Evolutionary conservation across 2,113 vertebrate species (phyloP).

Genomic region (Pteropus alecto): DNA sequence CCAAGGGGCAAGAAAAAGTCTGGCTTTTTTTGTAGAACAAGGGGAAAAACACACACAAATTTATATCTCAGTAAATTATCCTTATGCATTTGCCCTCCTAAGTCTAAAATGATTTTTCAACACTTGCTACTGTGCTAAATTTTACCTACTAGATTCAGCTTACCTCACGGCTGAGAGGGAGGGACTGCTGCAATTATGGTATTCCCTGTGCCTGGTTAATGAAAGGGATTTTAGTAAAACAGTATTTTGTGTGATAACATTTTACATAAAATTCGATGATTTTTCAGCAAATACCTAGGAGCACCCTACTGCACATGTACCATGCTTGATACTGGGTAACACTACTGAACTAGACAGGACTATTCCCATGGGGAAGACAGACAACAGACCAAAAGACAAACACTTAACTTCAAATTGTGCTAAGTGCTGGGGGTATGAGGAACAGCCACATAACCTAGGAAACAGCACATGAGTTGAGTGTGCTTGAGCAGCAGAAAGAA

Average conservation of each 20-base stretch:
- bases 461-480: background rate
- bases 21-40: background rate
- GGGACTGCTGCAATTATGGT: background rate
- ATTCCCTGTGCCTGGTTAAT: background rate
- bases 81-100: background rate
- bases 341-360: background rate
- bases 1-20: background rate
- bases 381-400: background rate
- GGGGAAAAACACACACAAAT: background rate
- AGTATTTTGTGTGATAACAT: background rate
- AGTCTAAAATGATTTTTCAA: background rate
- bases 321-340: background rate
- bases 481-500: background rate
- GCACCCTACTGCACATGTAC: background rate
- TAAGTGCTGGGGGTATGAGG: too few relatives aligned
- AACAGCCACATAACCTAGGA: background rate
- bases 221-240: background rate
- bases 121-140: background rate
- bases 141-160: background rate
- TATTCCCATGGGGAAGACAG: background rate
- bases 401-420: background rate
- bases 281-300: background rate
- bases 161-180: background rate
- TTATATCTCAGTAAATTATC: background rate
- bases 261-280: background rate